Percentiles rank a stretch among this genome's conserved stretches.
phyloP scores from a whole-genome alignment of 2,797 vertebrate species.

The Poeciliopsis gracilis region DNA sequence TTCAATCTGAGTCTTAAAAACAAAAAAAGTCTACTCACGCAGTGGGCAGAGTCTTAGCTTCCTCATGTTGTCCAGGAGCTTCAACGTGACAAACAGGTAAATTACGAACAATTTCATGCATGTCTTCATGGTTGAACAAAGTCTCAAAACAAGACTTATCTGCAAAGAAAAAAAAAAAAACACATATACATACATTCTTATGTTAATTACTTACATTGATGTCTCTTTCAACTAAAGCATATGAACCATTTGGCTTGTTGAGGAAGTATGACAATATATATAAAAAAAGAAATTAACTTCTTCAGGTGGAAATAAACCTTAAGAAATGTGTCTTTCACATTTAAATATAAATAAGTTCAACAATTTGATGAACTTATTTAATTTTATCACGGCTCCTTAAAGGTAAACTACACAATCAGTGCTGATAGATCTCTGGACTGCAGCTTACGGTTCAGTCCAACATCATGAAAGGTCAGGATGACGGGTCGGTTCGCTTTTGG shows the following conservation, averaged over 20 bases:
- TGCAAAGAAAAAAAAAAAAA: conserved; percentile 46
- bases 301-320: background rate
- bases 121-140: conserved; percentile 92
- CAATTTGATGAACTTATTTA: background rate
- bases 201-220: background rate
- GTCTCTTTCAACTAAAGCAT: background rate
- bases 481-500: conserved; percentile 84
- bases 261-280: background rate
- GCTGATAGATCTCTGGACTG: no score
- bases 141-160: conserved; percentile 93
- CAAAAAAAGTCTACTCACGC: conserved; percentile 75
- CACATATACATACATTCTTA: background rate
- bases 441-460: conserved; percentile 92
- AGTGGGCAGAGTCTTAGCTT: conserved; percentile 85
- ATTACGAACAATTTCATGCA: conserved; percentile 92
- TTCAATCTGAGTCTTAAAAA: background rate
- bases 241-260: background rate
- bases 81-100: conserved; percentile 93
- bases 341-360: no score
- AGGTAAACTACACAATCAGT: background rate
- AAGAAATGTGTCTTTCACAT: background rate
- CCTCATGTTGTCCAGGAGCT: conserved; percentile 93
- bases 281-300: background rate
- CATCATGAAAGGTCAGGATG: conserved; percentile 94
- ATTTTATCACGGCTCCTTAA: background rate